Percentiles rank a stretch among this genome's conserved stretches.
Conservation (phyloP, 2,797 vertebrate genomes). For the Apogon hyalosoma region DNA sequence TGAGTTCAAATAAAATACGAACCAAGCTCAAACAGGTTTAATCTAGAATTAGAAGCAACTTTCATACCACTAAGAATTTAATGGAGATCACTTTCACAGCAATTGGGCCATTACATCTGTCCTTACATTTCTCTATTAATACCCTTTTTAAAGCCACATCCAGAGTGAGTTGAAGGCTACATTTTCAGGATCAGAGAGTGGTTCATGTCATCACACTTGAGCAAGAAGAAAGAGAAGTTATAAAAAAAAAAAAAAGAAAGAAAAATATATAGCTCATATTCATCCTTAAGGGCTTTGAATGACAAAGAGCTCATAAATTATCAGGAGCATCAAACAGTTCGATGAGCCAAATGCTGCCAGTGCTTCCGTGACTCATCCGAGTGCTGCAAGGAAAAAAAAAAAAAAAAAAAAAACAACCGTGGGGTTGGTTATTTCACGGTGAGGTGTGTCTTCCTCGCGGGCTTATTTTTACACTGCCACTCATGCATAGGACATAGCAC, state of each 20-base stretch:
- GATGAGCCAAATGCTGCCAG: slow-evolving; percentile 48
- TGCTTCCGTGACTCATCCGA: slow-evolving; percentile 59
- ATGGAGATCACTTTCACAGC: background rate
- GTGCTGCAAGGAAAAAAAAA: slow-evolving; percentile 50
- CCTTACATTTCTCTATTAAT: background rate
- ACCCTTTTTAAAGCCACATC: background rate
- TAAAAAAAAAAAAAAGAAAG: background rate
- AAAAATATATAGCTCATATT: background rate
- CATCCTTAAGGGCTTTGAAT: background rate
- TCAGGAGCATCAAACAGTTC: slow-evolving; percentile 21
- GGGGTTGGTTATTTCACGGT: slow-evolving; percentile 39
- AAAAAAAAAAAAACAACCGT: slow-evolving; percentile 2
- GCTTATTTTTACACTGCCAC: background rate
- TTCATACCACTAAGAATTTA: background rate
- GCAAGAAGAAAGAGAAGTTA: background rate
- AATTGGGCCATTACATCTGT: background rate
- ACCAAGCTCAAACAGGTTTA: background rate
- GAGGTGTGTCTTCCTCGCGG: slow-evolving; percentile 68
- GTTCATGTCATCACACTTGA: slow-evolving; percentile 1
- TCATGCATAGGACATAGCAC: slow-evolving; percentile 7
- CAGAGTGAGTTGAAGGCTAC: background rate
- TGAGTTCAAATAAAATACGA: no score
- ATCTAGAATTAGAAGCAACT: background rate
- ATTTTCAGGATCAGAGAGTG: no score
- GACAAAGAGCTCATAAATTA: background rate